Evolutionary conservation across 2,888 invertebrate genomes (phyloP).

Genomic region (Operophtera brumata): DNA sequence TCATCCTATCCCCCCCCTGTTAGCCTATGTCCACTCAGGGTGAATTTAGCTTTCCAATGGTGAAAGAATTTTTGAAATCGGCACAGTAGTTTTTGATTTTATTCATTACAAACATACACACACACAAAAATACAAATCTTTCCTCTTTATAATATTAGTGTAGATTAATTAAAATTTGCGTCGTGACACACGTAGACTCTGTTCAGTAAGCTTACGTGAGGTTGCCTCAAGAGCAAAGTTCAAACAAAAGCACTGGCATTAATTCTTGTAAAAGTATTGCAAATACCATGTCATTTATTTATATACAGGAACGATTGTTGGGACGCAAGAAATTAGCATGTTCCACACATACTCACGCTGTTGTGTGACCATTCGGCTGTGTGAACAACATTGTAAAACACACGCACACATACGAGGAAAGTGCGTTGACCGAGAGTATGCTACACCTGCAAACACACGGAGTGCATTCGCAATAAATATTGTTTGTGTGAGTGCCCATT

Average conservation of each 20-base stretch:
- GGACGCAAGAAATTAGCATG: slow-evolving; percentile 70
- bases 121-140: too few relatives aligned
- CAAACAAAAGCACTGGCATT: slow-evolving; percentile 28
- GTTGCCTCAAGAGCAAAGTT: slow-evolving; percentile 27
- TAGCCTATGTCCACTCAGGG: too few relatives aligned
- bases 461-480: slow-evolving; percentile 59
- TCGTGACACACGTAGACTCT: background rate
- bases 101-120: too few relatives aligned
- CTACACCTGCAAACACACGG: slow-evolving; percentile 73
- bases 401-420: slow-evolving; percentile 29
- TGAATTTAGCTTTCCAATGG: too few relatives aligned
- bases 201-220: background rate
- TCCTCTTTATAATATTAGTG: too few relatives aligned
- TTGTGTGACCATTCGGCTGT: slow-evolving; percentile 31
- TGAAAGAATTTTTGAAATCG: too few relatives aligned
- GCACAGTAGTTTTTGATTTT: too few relatives aligned
- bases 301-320: slow-evolving; percentile 49
- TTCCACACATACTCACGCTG: slow-evolving; percentile 32
- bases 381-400: slow-evolving; percentile 25
- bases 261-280: slow-evolving; percentile 44
- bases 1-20: too few relatives aligned
- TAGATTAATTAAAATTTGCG: background rate
- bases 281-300: slow-evolving; percentile 44
- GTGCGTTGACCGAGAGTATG: slow-evolving; percentile 70
- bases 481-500: slow-evolving; percentile 55